phyloP scores from a whole-genome alignment of 2,113 vertebrate species.

The Parus major region DNA sequence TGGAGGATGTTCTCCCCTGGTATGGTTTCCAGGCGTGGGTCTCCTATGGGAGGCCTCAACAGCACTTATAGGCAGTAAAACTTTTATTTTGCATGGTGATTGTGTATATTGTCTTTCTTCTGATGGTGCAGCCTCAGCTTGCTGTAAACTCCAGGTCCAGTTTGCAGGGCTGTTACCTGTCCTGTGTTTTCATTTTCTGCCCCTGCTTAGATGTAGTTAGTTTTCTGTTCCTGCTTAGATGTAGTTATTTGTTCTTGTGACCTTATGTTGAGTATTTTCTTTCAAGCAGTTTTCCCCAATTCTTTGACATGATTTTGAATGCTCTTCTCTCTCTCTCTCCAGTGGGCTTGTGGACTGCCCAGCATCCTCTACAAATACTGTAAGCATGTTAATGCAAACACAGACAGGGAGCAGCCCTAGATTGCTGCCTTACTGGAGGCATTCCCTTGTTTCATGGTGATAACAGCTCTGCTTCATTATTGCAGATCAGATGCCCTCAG shows the following conservation, averaged over 20 bases:
- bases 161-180: not conserved
- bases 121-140: not conserved
- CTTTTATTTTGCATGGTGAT: not conserved
- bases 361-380: not conserved
- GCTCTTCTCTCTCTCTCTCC: not conserved
- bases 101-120: not conserved
- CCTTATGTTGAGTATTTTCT: not conserved
- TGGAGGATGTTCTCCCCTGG: not conserved
- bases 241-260: not conserved
- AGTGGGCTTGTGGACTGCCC: not conserved
- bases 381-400: not conserved
- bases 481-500: not conserved
- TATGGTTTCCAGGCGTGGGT: not conserved
- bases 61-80: not conserved
- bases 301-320: not conserved
- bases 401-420: not conserved
- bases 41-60: not conserved
- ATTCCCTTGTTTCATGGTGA: not conserved
- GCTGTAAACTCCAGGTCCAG: not conserved
- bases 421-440: not conserved
- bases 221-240: not conserved
- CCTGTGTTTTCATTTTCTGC: not conserved
- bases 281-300: not conserved
- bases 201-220: not conserved
- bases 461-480: not conserved